Evolutionary conservation across 2,113 vertebrate species (phyloP).

Genomic region (Dasypus novemcinctus): DNA sequence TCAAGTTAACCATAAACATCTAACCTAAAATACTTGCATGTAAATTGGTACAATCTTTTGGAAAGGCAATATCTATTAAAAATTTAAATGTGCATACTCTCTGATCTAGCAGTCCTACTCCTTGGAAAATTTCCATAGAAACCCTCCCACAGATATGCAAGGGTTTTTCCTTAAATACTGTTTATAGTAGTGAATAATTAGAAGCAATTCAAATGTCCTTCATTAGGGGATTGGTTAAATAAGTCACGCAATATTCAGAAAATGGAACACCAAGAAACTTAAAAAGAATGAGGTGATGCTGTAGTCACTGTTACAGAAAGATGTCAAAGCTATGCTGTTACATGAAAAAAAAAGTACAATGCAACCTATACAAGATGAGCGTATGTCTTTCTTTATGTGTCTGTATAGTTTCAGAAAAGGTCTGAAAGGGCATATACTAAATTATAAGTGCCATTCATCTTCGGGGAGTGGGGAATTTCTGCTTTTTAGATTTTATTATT

Average conservation of each 20-base stretch:
- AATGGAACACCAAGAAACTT: neutral
- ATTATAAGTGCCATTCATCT: neutral
- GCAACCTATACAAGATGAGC: neutral
- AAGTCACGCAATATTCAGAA: neutral
- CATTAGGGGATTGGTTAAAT: neutral
- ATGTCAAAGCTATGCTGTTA: neutral
- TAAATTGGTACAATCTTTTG: neutral
- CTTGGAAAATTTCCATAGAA: neutral
- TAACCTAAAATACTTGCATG: neutral
- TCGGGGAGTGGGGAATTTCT: neutral
- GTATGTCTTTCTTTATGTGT: neutral
- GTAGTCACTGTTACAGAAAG: neutral
- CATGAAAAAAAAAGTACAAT: neutral
- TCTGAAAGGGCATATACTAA: neutral
- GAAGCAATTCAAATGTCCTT: conserved; percentile 34
- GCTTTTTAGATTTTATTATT: neutral
- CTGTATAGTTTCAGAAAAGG: neutral
- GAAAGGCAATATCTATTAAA: neutral
- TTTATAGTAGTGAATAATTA: neutral
- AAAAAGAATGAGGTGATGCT: neutral
- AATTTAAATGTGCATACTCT: neutral
- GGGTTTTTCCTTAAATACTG: neutral
- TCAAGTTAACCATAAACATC: neutral
- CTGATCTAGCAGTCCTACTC: neutral
- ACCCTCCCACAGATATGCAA: neutral